phyloP scores from a whole-genome alignment of 2,888 invertebrate genomes.

The Amiota mariae region DNA sequence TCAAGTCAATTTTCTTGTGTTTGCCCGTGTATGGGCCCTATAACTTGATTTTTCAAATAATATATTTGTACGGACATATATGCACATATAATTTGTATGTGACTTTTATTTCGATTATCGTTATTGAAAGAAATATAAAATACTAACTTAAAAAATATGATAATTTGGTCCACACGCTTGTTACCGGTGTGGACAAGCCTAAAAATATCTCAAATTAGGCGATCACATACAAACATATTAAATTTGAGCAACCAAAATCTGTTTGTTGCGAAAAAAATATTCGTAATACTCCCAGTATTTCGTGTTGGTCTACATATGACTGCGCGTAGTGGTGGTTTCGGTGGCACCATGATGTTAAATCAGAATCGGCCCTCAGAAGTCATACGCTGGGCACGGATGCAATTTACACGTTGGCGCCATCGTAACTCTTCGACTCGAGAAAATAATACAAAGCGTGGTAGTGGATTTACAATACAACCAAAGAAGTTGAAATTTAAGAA shows the following conservation, averaged over 20 bases:
- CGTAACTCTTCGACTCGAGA: background rate
- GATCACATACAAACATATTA: slow-evolving; percentile 10
- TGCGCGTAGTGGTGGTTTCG: background rate
- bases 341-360: background rate
- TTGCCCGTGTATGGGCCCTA: no score
- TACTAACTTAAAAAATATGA: slow-evolving; percentile 45
- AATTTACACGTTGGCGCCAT: slow-evolving; percentile 6
- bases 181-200: slow-evolving; percentile 47
- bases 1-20: no score
- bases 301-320: background rate
- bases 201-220: slow-evolving; percentile 47
- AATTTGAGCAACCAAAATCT: slow-evolving; percentile 27
- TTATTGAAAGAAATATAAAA: slow-evolving; percentile 15
- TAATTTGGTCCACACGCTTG: slow-evolving; percentile 53
- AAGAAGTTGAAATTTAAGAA: slow-evolving; percentile 46
- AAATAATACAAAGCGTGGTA: background rate
- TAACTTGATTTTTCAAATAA: no score
- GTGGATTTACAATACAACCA: background rate
- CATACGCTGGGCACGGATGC: slow-evolving; percentile 1
- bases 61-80: no score
- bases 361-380: background rate
- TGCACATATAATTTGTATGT: background rate
- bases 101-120: background rate
- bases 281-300: slow-evolving; percentile 8
- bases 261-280: slow-evolving; percentile 31